phyloP scores from a whole-genome alignment of 2,888 invertebrate genomes.

The Lapara coniferarum region DNA sequence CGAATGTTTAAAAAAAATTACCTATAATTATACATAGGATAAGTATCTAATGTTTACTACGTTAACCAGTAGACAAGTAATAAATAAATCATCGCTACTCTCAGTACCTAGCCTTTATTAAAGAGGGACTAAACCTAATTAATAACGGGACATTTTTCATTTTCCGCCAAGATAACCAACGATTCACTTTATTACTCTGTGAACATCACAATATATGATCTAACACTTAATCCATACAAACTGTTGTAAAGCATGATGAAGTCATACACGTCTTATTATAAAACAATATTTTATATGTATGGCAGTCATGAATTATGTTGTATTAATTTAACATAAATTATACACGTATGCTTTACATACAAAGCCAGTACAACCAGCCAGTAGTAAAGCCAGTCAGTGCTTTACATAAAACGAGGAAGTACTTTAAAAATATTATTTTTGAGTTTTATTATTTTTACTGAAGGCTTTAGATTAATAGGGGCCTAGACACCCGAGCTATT shows the following conservation, averaged over 20 bases:
- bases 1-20: too few relatives aligned
- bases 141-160: neutral
- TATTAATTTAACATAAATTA: neutral
- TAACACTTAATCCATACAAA: neutral
- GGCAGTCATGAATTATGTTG: neutral
- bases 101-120: neutral
- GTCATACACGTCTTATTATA: neutral
- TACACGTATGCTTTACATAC: too few relatives aligned
- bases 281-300: neutral
- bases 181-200: neutral
- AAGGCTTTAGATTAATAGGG: too few relatives aligned
- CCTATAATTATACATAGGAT: neutral
- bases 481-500: too few relatives aligned
- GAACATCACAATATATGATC: too few relatives aligned
- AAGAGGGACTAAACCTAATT: neutral
- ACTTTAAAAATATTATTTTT: too few relatives aligned
- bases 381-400: too few relatives aligned
- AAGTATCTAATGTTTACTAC: neutral
- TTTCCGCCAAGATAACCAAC: neutral
- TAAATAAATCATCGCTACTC: neutral
- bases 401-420: too few relatives aligned
- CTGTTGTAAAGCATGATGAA: conserved; percentile 6
- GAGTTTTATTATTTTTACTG: too few relatives aligned
- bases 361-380: too few relatives aligned
- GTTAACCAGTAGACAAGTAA: too few relatives aligned